A percentile compares a stretch with the other conserved stretches of the same genome.
Conservation (phyloP, 2,113 vertebrate genomes). For the Xenopus borealis region DNA sequence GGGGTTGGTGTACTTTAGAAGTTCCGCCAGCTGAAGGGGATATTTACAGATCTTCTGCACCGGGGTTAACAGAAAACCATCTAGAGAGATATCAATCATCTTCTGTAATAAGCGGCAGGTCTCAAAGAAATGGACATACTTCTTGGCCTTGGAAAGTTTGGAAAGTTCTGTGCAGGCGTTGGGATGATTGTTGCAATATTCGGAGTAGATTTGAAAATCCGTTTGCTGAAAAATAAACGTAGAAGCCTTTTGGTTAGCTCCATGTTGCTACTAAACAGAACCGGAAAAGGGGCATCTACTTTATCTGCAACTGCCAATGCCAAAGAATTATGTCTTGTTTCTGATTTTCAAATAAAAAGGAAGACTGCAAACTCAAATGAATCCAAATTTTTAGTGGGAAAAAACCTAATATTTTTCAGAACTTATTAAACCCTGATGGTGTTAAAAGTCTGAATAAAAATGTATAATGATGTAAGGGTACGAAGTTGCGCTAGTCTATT, state of each 20-base stretch:
- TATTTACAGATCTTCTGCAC: conserved; percentile 99
- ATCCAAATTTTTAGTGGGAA: no score
- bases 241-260: not conserved
- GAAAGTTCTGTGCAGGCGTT: conserved; percentile 88
- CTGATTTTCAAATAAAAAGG: no score
- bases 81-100: conserved; percentile 94
- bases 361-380: no score
- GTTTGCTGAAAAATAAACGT: conserved; percentile 72
- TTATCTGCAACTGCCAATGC: no score
- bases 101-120: conserved; percentile 90
- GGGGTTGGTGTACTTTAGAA: conserved; percentile 93
- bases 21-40: conserved; percentile 86
- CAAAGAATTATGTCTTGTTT: no score
- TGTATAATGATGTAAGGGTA: no score
- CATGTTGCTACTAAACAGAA: no score
- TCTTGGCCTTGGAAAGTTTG: conserved; percentile 85
- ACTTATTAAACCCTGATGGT: no score
- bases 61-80: conserved; percentile 90
- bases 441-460: no score
- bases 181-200: conserved; percentile 98
- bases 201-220: conserved; percentile 95
- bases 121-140: conserved; percentile 95
- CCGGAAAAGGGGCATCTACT: no score
- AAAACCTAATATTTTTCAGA: no score
- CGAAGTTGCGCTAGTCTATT: no score